Percentiles rank a stretch among this genome's conserved stretches.
These are phyloP conservation scores for Lagopus muta DNA, from an alignment of 2,113 vertebrate species.

Conservation along the genomic window DNA sequence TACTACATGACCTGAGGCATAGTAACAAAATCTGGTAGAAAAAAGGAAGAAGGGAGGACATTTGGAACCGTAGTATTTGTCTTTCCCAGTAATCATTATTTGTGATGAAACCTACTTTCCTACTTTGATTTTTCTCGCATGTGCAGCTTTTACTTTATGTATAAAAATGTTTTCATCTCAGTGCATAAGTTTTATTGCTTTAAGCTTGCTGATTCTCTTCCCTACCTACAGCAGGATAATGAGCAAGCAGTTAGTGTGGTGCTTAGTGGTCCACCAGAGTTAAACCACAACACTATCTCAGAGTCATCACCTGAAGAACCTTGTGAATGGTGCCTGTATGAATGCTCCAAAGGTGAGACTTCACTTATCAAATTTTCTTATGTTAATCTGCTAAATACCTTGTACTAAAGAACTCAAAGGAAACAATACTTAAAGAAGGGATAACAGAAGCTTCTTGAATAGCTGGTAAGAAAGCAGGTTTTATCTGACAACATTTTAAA, in stretches of 20 bases:
- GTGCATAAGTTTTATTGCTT: not conserved
- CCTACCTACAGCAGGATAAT: not conserved
- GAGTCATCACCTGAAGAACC: not conserved
- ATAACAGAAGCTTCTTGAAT: not conserved
- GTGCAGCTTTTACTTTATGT: not conserved
- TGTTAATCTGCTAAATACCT: not conserved
- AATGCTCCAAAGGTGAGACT: not conserved
- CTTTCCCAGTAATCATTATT: not conserved
- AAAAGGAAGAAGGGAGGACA: not conserved
- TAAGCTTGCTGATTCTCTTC: not conserved
- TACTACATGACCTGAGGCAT: not conserved
- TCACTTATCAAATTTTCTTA: not conserved
- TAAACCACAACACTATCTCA: not conserved
- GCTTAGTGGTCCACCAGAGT: not conserved
- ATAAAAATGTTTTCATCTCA: not conserved
- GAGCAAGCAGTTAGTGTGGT: not conserved
- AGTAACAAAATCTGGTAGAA: not conserved
- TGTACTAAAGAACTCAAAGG: not conserved
- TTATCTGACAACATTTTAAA: not conserved
- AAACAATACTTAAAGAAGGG: not conserved
- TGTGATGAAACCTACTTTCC: not conserved
- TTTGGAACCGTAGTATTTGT: not conserved
- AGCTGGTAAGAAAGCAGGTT: not conserved
- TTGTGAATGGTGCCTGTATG: not conserved
- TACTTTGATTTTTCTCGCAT: not conserved